These are phyloP conservation scores for Drosophila nigromelanica DNA, from an alignment of 1,140 invertebrate species.

Conservation along the genomic window DNA sequence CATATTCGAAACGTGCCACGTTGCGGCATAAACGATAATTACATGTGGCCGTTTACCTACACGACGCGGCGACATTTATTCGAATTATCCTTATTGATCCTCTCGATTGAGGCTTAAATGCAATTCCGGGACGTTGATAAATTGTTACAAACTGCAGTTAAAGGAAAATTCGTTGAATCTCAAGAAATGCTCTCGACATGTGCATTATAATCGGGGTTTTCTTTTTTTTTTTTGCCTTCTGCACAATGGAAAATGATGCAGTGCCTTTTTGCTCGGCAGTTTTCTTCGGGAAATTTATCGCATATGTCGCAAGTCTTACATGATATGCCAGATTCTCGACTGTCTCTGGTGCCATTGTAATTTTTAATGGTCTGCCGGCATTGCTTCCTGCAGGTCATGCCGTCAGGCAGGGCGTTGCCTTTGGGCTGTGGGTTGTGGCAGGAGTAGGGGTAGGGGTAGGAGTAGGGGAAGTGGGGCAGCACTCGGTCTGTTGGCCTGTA, in stretches of 20 bases:
- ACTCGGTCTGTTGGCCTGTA: slow-evolving; percentile 48
- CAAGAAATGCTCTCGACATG: slow-evolving; percentile 39
- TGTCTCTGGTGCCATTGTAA: slow-evolving; percentile 53
- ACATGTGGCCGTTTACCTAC: slow-evolving; percentile 59
- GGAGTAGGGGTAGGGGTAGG: too few species aligned
- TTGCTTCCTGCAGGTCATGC: slow-evolving; percentile 63
- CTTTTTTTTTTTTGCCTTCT: slow-evolving; percentile 15
- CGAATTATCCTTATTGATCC: slow-evolving; percentile 74
- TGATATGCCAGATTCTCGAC: slow-evolving; percentile 68
- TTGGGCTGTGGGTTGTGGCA: not conserved
- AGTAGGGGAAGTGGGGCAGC: not conserved
- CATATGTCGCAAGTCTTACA: slow-evolving; percentile 80
- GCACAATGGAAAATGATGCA: slow-evolving; percentile 65
- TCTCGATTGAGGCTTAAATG: slow-evolving; percentile 73
- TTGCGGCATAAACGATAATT: slow-evolving; percentile 78
- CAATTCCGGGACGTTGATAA: slow-evolving; percentile 73
- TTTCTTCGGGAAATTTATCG: slow-evolving; percentile 70
- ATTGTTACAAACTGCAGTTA: slow-evolving; percentile 61
- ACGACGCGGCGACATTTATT: slow-evolving; percentile 54
- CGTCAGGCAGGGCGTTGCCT: not conserved
- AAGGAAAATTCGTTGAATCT: slow-evolving; percentile 50
- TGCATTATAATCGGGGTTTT: slow-evolving; percentile 41
- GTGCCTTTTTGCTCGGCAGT: slow-evolving; percentile 44
- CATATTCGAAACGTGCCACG: slow-evolving; percentile 74
- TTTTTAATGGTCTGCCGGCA: slow-evolving; percentile 74